Evolutionary conservation across 2,113 vertebrate species (phyloP), one percentile per base, ranked within the genome.

Genomic region (Cottus gobio): DNA sequence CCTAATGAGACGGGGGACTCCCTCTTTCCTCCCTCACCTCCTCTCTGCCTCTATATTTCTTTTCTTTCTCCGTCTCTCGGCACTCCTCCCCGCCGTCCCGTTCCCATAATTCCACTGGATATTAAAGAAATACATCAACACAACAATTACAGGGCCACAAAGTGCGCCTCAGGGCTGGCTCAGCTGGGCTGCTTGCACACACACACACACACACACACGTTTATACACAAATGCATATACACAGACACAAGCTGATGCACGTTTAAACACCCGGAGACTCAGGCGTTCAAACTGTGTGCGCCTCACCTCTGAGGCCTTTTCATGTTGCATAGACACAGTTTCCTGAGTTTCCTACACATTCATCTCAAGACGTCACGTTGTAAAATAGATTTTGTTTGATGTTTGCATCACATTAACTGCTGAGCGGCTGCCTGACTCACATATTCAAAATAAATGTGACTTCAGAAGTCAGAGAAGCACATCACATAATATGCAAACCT

Each of bases 51-150:
- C 54, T 57, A 15, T 28, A 15, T 28, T 57, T 87, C 13, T 9
- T 52, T 20, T 12, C 44, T 75, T 22, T 72, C 13, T 72, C 22
- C 54, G 63, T 64, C 62, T 54, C 39, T 75, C n/a, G 28, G 28
- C 56, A 5, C 64, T 37, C 34, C 58, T 37, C 48, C 60, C 46
- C 6, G 1, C 67, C 28, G 31, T 74, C 31, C 60, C 61, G 82
- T 78, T 78, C 71, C 73, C 65, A 37, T 86, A 87, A 83, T 90
- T 89, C 80, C 57, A 57, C 79, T 87, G 89, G 75, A 90, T 89
- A 92, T 93, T 92, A 91, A 93, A 91, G 88, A 92, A 93, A 93
- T 93, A 91, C 84, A 91, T 93, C 92, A 94, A 87, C 82, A 84
- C 69, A 83, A 88, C 84, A 92, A 93, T 94, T 91, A 91, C 61